Percentiles rank a stretch among this genome's conserved stretches.
phyloP scores from a whole-genome alignment of 2,113 vertebrate genomes.

The Hippocampus barbouri region DNA sequence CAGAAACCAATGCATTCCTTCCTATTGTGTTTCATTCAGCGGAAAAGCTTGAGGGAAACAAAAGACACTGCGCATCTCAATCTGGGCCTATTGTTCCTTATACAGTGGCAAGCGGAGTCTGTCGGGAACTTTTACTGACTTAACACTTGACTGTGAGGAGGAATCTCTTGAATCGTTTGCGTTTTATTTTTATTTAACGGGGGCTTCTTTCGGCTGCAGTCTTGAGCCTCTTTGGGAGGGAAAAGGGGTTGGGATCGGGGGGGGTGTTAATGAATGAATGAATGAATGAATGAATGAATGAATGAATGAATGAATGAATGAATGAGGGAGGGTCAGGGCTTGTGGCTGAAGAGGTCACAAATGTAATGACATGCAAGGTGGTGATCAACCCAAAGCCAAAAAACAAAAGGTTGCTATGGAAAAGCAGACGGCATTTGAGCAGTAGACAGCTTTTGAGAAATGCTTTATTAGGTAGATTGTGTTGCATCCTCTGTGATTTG shows the following conservation, averaged over 20 bases:
- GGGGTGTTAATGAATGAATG: constrained; percentile 1
- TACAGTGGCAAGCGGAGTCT: constrained; percentile 61
- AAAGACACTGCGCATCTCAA: constrained; percentile 48
- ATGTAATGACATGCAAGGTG: constrained; percentile 60
- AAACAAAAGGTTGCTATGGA: constrained; percentile 56
- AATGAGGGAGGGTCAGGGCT: constrained; percentile 56
- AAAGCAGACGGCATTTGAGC: constrained; percentile 39
- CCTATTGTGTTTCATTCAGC: constrained; percentile 57
- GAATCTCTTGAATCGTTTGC: constrained; percentile 41
- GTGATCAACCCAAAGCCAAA: constrained; percentile 41
- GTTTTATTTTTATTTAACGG: constrained; percentile 41
- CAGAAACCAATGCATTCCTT: constrained; percentile 68
- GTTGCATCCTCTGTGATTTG: constrained; percentile 19
- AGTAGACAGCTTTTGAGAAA: constrained; percentile 23
- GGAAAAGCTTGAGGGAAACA: constrained; percentile 61
- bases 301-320: constrained; percentile 42
- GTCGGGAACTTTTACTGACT: constrained; percentile 55
- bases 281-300: constrained; percentile 39
- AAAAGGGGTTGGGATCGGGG: constrained; percentile 12
- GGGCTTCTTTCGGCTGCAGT: constrained; percentile 26
- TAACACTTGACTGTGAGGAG: constrained; percentile 42
- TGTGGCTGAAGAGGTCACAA: constrained; percentile 63
- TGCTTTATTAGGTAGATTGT: constrained; percentile 2
- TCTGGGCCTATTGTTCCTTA: constrained; percentile 56
- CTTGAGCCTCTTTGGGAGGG: constrained; percentile 18